These are phyloP conservation scores for Onthophagus taurus DNA, from an alignment of 1,140 invertebrate genomes.

Conservation along the genomic window DNA sequence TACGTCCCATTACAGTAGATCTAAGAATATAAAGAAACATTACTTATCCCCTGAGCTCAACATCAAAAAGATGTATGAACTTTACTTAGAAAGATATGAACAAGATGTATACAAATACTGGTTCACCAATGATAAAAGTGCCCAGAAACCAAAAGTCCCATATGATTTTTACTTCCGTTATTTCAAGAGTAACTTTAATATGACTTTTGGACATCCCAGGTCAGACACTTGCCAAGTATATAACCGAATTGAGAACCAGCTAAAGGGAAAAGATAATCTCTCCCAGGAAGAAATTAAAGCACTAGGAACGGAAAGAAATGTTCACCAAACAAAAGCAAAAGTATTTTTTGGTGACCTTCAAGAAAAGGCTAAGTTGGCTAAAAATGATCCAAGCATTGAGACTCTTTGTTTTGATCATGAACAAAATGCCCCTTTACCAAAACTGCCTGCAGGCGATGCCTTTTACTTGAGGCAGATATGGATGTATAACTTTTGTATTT, in stretches of 20 bases:
- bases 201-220: constrained; percentile 14
- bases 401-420: constrained; percentile 10
- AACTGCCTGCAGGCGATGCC: constrained; percentile 17
- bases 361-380: constrained; percentile 14
- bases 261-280: constrained; percentile 10
- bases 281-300: constrained; percentile 9
- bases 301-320: constrained; percentile 2
- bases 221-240: constrained; percentile 18
- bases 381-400: constrained; percentile 16
- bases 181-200: constrained; percentile 15
- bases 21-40: constrained; percentile 16
- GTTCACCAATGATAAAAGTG: constrained; percentile 12
- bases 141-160: constrained; percentile 13
- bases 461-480: constrained; percentile 16
- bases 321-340: constrained; percentile 14
- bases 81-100: constrained; percentile 18
- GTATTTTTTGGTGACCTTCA: constrained; percentile 15
- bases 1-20: constrained; percentile 14
- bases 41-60: constrained; percentile 17
- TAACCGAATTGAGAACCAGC: constrained; percentile 17
- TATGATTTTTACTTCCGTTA: constrained; percentile 18
- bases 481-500: constrained; percentile 15
- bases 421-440: constrained; percentile 13
- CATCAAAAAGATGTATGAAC: constrained; percentile 13
- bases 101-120: constrained; percentile 8